Percentiles rank a stretch among this genome's conserved stretches.
phyloP scores from a whole-genome alignment of 2,888 invertebrate genomes.

The Drosophila macrospina region DNA sequence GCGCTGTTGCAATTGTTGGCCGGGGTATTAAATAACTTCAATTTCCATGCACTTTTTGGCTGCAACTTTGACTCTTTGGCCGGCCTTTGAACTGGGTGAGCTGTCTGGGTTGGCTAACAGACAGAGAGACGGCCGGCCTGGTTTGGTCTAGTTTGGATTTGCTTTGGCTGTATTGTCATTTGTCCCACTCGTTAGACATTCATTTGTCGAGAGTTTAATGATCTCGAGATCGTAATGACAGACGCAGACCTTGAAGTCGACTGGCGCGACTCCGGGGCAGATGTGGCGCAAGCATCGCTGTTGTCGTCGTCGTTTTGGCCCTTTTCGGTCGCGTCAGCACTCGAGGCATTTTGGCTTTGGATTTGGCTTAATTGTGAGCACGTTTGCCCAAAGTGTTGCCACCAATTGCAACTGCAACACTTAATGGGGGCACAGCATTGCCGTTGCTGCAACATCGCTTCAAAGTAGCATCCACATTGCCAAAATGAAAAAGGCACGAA shows the following conservation, averaged over 20 bases:
- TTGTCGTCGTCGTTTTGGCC: slow-evolving; percentile 19
- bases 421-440: slow-evolving; percentile 47
- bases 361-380: slow-evolving; percentile 52
- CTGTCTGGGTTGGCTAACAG: slow-evolving; percentile 17
- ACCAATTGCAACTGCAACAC: slow-evolving; percentile 73
- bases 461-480: slow-evolving; percentile 16
- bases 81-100: too few species aligned
- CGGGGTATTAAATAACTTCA: slow-evolving; percentile 53
- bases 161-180: slow-evolving; percentile 39
- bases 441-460: slow-evolving; percentile 15
- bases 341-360: slow-evolving; percentile 39
- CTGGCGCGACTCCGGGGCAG: slow-evolving; percentile 13
- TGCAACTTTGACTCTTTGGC: slow-evolving; percentile 37
- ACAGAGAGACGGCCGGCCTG: neutral
- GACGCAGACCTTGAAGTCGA: slow-evolving; percentile 42
- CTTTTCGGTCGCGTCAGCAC: slow-evolving; percentile 29
- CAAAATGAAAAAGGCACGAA: slow-evolving; percentile 40
- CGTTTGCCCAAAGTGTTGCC: slow-evolving; percentile 57
- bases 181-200: slow-evolving; percentile 64
- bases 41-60: slow-evolving; percentile 53
- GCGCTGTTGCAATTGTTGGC: slow-evolving; percentile 49
- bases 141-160: neutral
- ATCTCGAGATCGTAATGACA: slow-evolving; percentile 45
- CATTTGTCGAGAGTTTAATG: slow-evolving; percentile 47
- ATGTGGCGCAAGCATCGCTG: slow-evolving; percentile 45